A percentile compares a stretch with the other conserved stretches of the same genome.
These are phyloP conservation scores for Neria commutata DNA, from an alignment of 2,888 invertebrate genomes.

Conservation along the genomic window DNA sequence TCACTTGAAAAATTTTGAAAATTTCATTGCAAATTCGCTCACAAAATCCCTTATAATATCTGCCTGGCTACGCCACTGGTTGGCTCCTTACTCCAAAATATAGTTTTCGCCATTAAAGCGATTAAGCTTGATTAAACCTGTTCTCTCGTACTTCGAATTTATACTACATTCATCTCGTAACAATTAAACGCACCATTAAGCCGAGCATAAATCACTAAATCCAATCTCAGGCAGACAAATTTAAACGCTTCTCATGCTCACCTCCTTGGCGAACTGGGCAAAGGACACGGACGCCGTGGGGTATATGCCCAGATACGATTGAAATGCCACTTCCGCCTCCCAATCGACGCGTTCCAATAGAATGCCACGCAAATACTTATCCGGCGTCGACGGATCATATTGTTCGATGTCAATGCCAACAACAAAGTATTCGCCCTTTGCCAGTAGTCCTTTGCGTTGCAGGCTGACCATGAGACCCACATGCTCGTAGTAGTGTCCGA, in stretches of 20 bases:
- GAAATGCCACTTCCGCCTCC: constrained; percentile 73
- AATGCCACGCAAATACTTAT: constrained; percentile 80
- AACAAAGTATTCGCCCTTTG: constrained; percentile 90
- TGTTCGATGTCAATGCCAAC: constrained; percentile 90
- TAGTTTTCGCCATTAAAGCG: no score
- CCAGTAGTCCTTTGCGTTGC: constrained; percentile 79
- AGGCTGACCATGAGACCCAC: constrained; percentile 88
- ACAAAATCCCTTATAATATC: no score
- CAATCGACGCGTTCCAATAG: constrained; percentile 67
- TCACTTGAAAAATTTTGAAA: no score
- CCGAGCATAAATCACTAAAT: background rate
- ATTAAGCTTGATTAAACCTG: constrained; percentile 4
- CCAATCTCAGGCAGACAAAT: background rate
- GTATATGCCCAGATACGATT: constrained; percentile 81
- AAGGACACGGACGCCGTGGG: constrained; percentile 78
- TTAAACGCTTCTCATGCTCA: constrained; percentile 32
- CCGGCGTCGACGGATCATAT: constrained; percentile 78
- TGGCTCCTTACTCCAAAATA: no score
- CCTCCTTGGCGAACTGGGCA: constrained; percentile 70
- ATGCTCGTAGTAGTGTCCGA: constrained; percentile 90
- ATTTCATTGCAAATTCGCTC: no score
- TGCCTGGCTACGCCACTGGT: no score
- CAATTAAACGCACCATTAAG: background rate
- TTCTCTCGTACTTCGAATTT: no score
- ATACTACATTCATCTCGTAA: no score